Evolutionary conservation across 2,888 invertebrate genomes (phyloP), one percentile per base, ranked within the genome.

Genomic region (Sinohyriopsis cumingii): DNA sequence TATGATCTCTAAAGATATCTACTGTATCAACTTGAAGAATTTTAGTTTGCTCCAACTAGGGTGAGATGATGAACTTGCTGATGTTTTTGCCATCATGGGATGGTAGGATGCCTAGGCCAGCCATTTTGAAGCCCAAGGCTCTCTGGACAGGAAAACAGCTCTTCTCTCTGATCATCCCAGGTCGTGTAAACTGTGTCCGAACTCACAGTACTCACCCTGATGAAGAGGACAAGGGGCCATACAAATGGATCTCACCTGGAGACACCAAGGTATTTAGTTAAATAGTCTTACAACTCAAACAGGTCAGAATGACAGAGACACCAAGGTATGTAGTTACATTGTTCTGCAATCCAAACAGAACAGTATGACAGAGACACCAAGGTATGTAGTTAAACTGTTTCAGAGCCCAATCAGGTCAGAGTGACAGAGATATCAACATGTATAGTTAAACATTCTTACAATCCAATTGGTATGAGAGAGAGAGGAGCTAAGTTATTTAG

Each of bases 21-120:
- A 33, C 33, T 33, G 9, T 33, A 9, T 33, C 28, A 33, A 9
- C 33, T 33, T 9, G 33, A 33, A 33, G 33, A 33, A 1, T 9
- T 33, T 33, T 33, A 9, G 1, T 33, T 33, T 33, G 33, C 33
- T 33, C 33, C 1, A 1, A 9, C 9, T 33, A 92, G 91, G 97
- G 96, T 87, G 96, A 98, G 91, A 96, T 99, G 92, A 99, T 99
- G 98, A 98, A 97, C 89, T 92, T 99, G 65, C 93, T 99, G 9
- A 98, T 99, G 98, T 96, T 96, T 88, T 93, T 99, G 88, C 99
- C 99, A 0, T 96, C 95, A 81, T 99, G 99, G 99, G 96, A 99
- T 91, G 99, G 99, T 54, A 97, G 97, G 92, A 95, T 99, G 93
- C 99, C 99, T 0, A 95, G 97, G 86, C 99, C 99, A 0, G 96